phyloP scores from a whole-genome alignment of 2,888 invertebrate genomes.

The Pyrgus malvae region DNA sequence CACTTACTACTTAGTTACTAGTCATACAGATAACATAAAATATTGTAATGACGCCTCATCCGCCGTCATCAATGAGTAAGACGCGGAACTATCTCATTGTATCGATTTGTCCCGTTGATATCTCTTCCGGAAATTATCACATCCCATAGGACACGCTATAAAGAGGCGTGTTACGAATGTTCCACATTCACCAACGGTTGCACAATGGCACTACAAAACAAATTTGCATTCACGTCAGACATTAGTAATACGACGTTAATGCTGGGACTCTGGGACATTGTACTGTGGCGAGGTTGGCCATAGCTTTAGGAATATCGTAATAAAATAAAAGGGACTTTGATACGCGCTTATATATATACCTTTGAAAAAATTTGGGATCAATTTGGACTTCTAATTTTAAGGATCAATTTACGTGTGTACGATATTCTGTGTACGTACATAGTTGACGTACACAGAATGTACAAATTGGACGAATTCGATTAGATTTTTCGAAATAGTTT shows the following conservation, averaged over 20 bases:
- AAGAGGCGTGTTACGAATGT: conserved; percentile 1
- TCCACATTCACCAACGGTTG: conserved; percentile 15
- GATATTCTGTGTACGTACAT: too few relatives aligned
- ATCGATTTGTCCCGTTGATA: not conserved
- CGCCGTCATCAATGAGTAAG: not conserved
- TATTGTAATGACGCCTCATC: too few relatives aligned
- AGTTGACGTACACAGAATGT: too few relatives aligned
- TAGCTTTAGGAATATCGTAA: not conserved
- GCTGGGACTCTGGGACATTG: conserved; percentile 15
- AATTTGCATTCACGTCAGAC: conserved; percentile 22
- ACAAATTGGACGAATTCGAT: too few relatives aligned
- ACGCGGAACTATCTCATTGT: not conserved
- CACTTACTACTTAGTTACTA: too few relatives aligned
- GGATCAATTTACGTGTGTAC: too few relatives aligned
- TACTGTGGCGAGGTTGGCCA: conserved; percentile 6
- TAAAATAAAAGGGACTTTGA: too few relatives aligned
- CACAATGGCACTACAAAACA: conserved; percentile 15
- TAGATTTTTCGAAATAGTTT: too few relatives aligned
- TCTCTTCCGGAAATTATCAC: conserved; percentile 10
- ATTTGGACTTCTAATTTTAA: too few relatives aligned
- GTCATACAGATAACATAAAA: too few relatives aligned
- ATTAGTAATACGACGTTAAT: conserved; percentile 22
- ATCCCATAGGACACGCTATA: conserved; percentile 8
- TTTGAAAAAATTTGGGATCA: too few relatives aligned
- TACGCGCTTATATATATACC: too few relatives aligned